Conservation (phyloP, 2,113 vertebrate genomes). For the Ptilorrhoa leucosticta region DNA sequence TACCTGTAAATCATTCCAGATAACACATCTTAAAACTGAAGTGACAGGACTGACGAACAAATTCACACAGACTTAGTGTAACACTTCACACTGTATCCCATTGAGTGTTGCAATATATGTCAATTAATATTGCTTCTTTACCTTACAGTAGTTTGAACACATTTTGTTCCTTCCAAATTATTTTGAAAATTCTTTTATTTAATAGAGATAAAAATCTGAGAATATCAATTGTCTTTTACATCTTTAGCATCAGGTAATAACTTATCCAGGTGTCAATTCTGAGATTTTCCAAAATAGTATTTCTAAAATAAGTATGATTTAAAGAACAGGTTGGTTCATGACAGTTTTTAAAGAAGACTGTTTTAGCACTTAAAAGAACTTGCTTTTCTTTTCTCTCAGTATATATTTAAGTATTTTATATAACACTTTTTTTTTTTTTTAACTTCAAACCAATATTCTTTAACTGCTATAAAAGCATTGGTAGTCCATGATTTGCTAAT, state of each 20-base stretch:
- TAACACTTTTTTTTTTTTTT: background rate
- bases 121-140: conserved; percentile 77
- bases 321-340: background rate
- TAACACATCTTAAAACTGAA: conserved; percentile 78
- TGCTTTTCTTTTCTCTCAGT: background rate
- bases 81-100: conserved; percentile 77
- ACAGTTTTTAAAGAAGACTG: conserved; percentile 1
- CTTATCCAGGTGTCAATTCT: background rate
- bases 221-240: conserved; percentile 21
- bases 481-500: background rate
- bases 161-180: conserved; percentile 61
- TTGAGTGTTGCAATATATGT: conserved; percentile 75
- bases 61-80: conserved; percentile 78
- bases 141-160: conserved; percentile 69
- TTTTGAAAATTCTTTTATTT: conserved; percentile 37
- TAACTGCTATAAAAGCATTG: background rate
- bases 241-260: conserved; percentile 1
- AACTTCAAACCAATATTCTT: background rate
- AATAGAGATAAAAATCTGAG: conserved; percentile 16
- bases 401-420: conserved; percentile 11
- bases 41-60: conserved; percentile 74
- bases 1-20: conserved; percentile 76
- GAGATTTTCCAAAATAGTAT: conserved; percentile 19
- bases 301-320: conserved; percentile 18
- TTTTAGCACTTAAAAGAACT: background rate